Base-by-base conservation (phyloP, 2,888 invertebrate species). In the Lithophane socia region DNA sequence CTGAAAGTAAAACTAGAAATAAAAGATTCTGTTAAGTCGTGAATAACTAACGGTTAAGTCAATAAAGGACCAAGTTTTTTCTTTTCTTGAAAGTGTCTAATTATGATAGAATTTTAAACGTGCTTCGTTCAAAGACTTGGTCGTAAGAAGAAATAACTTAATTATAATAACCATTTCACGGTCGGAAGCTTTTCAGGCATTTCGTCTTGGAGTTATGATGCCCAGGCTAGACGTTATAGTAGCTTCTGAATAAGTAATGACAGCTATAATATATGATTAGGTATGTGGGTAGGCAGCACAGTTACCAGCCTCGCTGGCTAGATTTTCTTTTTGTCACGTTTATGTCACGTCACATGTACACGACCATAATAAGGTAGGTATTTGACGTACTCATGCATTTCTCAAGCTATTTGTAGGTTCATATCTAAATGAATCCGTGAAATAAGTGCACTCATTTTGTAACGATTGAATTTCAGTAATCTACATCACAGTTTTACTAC, bases 41-140 rank as follows among this genome's bases (percentile, higher is more conserved):
- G 52, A 60, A 65, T 58, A 72, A 69, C 0, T 56, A 37, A 49
- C 18, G 2, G 16, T 68, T 42, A 42, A 18, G 13, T 49, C 5
- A 54, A 72, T 44, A 56, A 68, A 61, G 21, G 9, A n/a, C 7
- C 13, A 47, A 64, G 12, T 24, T 13, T 71, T n/a, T 68, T 65
- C 13, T 66, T 66, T 70, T 18, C 24, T 60, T 7, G 13, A 52
- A 67, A 63, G 47, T 58, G 12, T 67, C 16, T 73, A 73, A 75
- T 79, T 67, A 70, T 42, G 37, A 69, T 49, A 67, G 58, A 79
- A 85, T 82, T 72, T 72, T 74, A 74, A 69, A 75, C 70, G 60
- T 60, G 21, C 29, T 71, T 66, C 37, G 18, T 75, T 70, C 24
- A 42, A 44, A 68, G 18, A 70, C 47, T 71, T 68, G 24, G 29